Conservation (phyloP, 2,888 invertebrate species). For the Dasysyrphus tricinctus region DNA sequence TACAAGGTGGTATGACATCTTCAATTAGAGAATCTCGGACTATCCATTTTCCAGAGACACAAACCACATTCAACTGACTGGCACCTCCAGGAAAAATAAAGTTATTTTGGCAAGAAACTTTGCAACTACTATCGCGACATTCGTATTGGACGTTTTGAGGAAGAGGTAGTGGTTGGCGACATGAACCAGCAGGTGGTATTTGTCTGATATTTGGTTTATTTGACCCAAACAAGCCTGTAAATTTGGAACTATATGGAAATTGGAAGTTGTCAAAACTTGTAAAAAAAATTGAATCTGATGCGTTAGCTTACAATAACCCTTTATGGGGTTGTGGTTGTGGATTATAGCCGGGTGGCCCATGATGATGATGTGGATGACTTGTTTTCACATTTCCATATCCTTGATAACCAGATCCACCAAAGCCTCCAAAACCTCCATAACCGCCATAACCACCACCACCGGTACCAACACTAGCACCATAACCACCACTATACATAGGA, state of each 20-base stretch:
- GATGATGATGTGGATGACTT: neutral
- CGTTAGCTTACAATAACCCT: neutral
- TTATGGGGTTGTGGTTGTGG: neutral
- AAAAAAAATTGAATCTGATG: neutral
- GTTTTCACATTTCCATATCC: constrained; percentile 11
- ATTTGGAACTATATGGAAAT: constrained; percentile 18
- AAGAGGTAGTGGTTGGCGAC: constrained; percentile 76
- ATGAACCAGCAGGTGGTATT: constrained; percentile 77
- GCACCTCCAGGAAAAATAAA: constrained; percentile 79
- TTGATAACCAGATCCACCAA: neutral
- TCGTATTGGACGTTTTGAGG: constrained; percentile 78
- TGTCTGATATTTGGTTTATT: constrained; percentile 70
- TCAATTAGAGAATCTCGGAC: constrained; percentile 81
- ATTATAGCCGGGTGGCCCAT: constrained; percentile 10
- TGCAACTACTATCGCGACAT: constrained; percentile 79
- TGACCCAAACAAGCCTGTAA: constrained; percentile 34
- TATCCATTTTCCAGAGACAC: constrained; percentile 80
- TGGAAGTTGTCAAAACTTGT: neutral
- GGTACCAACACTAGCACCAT: neutral
- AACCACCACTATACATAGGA: too few relatives aligned
- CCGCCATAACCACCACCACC: neutral
- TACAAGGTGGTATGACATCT: constrained; percentile 85
- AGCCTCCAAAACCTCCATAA: neutral
- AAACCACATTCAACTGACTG: constrained; percentile 78
- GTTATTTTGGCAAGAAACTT: constrained; percentile 78